A percentile compares a stretch with the other conserved stretches of the same genome.
Conservation (phyloP, 2,888 invertebrate species). For the Cyaniris semiargus region DNA sequence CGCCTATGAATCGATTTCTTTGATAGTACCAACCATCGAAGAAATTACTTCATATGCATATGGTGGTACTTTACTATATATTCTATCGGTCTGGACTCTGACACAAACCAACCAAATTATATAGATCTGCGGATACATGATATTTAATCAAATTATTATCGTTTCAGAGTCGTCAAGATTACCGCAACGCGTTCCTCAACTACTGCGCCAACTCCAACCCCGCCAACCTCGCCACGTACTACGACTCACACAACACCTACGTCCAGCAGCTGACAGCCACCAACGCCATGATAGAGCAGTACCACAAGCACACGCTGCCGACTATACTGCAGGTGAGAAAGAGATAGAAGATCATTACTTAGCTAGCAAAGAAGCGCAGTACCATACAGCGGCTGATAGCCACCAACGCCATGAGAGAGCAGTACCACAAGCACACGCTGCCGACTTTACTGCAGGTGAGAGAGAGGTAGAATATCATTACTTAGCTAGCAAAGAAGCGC, state of each 20-base stretch:
- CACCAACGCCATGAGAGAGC: conserved; percentile 95
- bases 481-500: background rate
- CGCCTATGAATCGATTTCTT: too few species aligned
- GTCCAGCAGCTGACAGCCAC: conserved; percentile 95
- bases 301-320: conserved; percentile 91
- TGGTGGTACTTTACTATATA: too few species aligned
- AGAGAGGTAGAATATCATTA: conserved; percentile 9
- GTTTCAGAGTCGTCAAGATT: conserved; percentile 91
- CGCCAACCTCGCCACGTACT: conserved; percentile 87
- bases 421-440: conserved; percentile 91
- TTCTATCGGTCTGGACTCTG: too few species aligned
- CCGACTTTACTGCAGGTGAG: conserved; percentile 90
- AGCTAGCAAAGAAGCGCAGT: background rate
- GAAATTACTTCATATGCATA: too few species aligned
- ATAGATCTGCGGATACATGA: background rate
- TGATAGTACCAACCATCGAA: too few species aligned
- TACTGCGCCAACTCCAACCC: conserved; percentile 88
- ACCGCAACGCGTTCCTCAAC: conserved; percentile 90
- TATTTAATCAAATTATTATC: background rate
- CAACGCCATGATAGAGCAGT: conserved; percentile 95
- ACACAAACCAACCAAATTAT: too few species aligned
- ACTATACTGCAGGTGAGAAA: conserved; percentile 87
- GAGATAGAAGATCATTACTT: background rate
- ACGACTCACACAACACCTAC: conserved; percentile 96
- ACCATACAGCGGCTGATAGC: conserved; percentile 95